Base-by-base conservation (phyloP, 2,797 vertebrate genomes). In the Gymnopithys bicolor region DNA sequence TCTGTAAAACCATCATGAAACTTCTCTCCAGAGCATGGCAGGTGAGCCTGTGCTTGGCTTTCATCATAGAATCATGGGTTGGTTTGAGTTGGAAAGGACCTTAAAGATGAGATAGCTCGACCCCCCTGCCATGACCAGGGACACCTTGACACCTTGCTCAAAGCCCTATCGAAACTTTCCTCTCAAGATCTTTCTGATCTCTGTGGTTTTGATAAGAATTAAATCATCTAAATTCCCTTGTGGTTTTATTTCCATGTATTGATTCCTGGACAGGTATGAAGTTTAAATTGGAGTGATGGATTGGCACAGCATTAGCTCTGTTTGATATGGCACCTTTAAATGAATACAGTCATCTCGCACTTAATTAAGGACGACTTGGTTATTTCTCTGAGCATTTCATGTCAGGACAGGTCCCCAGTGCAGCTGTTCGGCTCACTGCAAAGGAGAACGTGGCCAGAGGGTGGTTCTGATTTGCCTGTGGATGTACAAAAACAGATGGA, bases 351-450 rank as follows among this genome's bases (percentile, higher is more conserved):
- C 64, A 69, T 97, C 96, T 93, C 73, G 80, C 74, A 92, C 84
- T 96, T 95, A 96, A 96, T 96, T 97, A 95, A 77, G 90, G 53
- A 60, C 83, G 85, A 74, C 56, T 93, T 94, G 87, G 74, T 96
- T 95, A 69, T 94, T 94, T 84, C 11, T 59, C 46, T 83, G 64
- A 91, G 48, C 76, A 39, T 78, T 94, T 76, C 69, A 32, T 78
- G 43, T 84, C 63, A 81, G 77, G 60, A 82, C 7, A 15, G 39
- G 55, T 71, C 55, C 82, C 87, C 8, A 8, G 25, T 7, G 10
- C 70, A 51, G 53, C 58, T 88, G 60, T 62, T 81, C 33, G 78
- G 32, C 66, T 90, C 9, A 1, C 37, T 84, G 74, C 75, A 55
- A 58, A 53, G 56, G 28, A 27, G 6, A 52, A 28, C 0, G 0